Evolutionary conservation across 37 sponge, comb jelly and placozoan genomes (phyloP).

Genomic region (Eunapius fragilis): DNA sequence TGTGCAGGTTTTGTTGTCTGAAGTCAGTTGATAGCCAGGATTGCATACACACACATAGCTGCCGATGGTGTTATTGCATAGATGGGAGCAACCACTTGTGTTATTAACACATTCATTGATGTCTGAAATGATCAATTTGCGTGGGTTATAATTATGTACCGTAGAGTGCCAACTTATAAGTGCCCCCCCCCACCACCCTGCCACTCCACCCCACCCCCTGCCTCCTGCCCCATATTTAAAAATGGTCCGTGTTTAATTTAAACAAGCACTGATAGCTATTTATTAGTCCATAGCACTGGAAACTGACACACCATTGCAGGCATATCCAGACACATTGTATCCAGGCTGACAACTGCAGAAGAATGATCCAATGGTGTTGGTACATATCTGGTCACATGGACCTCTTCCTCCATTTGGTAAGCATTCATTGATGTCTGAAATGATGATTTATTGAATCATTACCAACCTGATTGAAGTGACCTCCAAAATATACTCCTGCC

Average conservation of each 20-base stretch:
- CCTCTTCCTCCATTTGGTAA: slow-evolving; percentile 17
- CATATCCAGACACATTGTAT: slow-evolving; percentile 2
- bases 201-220: too few species aligned
- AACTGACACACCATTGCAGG: slow-evolving; percentile 7
- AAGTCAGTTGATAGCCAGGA: too few species aligned
- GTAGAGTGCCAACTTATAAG: too few species aligned
- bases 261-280: too few species aligned
- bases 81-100: neutral
- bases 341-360: slow-evolving; percentile 17
- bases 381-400: slow-evolving; percentile 19
- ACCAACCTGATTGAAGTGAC: too few species aligned
- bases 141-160: neutral
- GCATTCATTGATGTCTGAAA: slow-evolving; percentile 35
- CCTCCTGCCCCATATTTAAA: too few species aligned
- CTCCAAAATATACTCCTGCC: too few species aligned
- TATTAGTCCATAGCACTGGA: too few species aligned
- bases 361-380: slow-evolving; percentile 10
- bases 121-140: neutral
- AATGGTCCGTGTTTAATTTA: too few species aligned
- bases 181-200: too few species aligned
- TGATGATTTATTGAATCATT: too few species aligned
- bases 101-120: slow-evolving; percentile 3
- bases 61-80: neutral
- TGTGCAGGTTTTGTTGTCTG: neutral
- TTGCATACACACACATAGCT: too few species aligned